Percentiles rank a stretch among this genome's conserved stretches.
Conservation (phyloP, 1,140 invertebrate species). For the Macrocentrus cingulum region DNA sequence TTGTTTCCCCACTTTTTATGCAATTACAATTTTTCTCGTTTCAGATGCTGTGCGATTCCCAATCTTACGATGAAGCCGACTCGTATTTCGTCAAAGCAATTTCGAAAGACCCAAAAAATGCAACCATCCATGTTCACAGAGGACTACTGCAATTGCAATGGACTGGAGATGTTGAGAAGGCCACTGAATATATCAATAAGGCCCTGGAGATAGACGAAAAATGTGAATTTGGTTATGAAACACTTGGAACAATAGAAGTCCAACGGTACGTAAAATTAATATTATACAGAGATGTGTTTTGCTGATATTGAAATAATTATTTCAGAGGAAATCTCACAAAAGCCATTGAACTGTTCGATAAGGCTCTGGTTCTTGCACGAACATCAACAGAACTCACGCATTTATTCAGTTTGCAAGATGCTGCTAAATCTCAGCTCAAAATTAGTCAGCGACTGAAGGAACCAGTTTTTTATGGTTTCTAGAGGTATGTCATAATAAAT, state of each 20-base stretch:
- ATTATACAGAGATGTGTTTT: conserved; percentile 1
- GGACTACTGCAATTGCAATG: conserved; percentile 82
- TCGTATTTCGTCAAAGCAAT: conserved; percentile 78
- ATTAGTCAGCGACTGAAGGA: conserved; percentile 77
- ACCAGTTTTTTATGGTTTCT: conserved; percentile 52
- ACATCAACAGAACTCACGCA: conserved; percentile 86
- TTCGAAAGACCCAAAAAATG: conserved; percentile 82
- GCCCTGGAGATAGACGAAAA: conserved; percentile 86
- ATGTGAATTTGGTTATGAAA: conserved; percentile 94
- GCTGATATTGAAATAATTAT: background rate
- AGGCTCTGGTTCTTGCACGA: conserved; percentile 83
- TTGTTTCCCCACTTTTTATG: conserved; percentile 28
- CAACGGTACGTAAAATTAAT: conserved; percentile 69
- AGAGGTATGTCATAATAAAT: conserved; percentile 29
- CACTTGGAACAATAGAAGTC: conserved; percentile 89
- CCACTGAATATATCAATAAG: conserved; percentile 75
- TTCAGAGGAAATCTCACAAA: conserved; percentile 77
- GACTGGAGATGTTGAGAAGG: conserved; percentile 78
- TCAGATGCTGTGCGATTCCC: conserved; percentile 75
- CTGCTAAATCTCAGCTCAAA: conserved; percentile 82
- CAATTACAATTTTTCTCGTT: conserved; percentile 31
- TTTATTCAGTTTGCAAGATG: conserved; percentile 81
- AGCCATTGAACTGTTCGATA: conserved; percentile 85
- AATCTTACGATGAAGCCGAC: conserved; percentile 81
- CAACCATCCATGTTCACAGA: conserved; percentile 83